A percentile compares a stretch with the other conserved stretches of the same genome.
Evolutionary conservation across 2,888 invertebrate genomes (phyloP).

Genomic region (Hemithea aestivaria): DNA sequence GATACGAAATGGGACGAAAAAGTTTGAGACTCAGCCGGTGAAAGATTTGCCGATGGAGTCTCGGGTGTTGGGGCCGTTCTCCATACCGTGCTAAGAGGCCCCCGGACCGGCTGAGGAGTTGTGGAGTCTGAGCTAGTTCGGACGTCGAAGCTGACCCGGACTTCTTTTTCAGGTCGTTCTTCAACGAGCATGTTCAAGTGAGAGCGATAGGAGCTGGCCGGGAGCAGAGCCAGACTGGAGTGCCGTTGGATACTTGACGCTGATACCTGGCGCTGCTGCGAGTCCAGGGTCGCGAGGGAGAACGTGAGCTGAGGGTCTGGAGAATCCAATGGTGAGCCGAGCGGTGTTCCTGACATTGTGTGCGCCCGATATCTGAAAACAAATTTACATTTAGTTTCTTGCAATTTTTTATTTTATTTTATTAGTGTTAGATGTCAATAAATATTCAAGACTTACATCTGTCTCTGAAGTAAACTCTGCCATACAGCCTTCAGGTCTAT

Average conservation of each 20-base stretch:
- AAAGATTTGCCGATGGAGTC: conserved; percentile 83
- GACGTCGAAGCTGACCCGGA: conserved; percentile 69
- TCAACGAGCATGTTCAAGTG: conserved; percentile 73
- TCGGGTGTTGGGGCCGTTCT: conserved; percentile 80
- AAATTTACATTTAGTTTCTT: neutral
- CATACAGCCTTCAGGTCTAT: conserved; percentile 92
- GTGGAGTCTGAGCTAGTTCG: conserved; percentile 58
- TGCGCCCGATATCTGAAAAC: conserved; percentile 88
- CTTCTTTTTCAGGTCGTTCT: conserved; percentile 69
- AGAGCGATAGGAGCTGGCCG: conserved; percentile 73
- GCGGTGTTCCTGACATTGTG: conserved; percentile 87
- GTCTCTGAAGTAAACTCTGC: conserved; percentile 92
- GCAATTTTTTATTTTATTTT: too few species aligned
- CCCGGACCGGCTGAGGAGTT: conserved; percentile 59
- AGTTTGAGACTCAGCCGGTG: conserved; percentile 78
- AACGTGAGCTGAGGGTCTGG: conserved; percentile 85
- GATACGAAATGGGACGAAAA: conserved; percentile 82
- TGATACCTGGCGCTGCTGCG: conserved; percentile 82
- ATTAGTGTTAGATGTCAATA: neutral
- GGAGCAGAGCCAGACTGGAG: conserved; percentile 67
- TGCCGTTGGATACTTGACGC: conserved; percentile 72
- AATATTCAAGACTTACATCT: conserved; percentile 83
- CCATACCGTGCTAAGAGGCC: conserved; percentile 68
- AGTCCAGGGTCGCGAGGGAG: conserved; percentile 80
- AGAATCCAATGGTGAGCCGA: conserved; percentile 91